Base-by-base conservation (phyloP, 2,797 vertebrate genomes). In the Poecilia wingei region DNA sequence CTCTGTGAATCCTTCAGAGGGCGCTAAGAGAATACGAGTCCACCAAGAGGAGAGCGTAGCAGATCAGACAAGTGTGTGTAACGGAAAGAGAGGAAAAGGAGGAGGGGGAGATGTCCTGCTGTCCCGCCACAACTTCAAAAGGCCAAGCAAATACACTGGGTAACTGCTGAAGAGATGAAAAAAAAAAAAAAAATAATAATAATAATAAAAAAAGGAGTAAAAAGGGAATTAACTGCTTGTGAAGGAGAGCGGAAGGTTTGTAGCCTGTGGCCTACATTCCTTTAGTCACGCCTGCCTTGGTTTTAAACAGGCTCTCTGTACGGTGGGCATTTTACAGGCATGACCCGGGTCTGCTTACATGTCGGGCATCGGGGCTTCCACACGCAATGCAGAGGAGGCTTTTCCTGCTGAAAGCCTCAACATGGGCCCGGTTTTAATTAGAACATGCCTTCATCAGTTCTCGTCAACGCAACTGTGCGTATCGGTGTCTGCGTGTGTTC, bases 221-320 rank as follows among this genome's bases (percentile, higher is more conserved):
- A 61, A 79, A 76, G 14, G 68, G 51, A 84, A 77, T 31, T 43
- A 80, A 78, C 68, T 45, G 39, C 72, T 74, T 75, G 45, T 5
- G 53, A 79, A 45, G 51, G 66, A 64, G 77, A 82, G 78, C 77
- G 75, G 85, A 81, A 84, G 80, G 82, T 82, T 61, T 83, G 76
- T 76, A 77, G 86, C 92, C 90, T 79, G 89, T 90, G 90, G 93
- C 91, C 88, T 88, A 89, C 84, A 87, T 92, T 94, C 87, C 87
- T 91, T 91, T 87, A 76, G 89, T 91, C 82, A 88, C 79, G 89
- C 81, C 86, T 87, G 86, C 83, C 59, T 81, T 31, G 73, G 84
- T 84, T 91, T 90, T 92, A 89, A 90, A 88, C 82, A 74, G 81
- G 82, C 76, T 85, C 81, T 2, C 87, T 84, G 84, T 85, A 74